A percentile compares a stretch with the other conserved stretches of the same genome.
Evolutionary conservation across 1,140 invertebrate species (phyloP).

Genomic region (Drosophila kanapiae): DNA sequence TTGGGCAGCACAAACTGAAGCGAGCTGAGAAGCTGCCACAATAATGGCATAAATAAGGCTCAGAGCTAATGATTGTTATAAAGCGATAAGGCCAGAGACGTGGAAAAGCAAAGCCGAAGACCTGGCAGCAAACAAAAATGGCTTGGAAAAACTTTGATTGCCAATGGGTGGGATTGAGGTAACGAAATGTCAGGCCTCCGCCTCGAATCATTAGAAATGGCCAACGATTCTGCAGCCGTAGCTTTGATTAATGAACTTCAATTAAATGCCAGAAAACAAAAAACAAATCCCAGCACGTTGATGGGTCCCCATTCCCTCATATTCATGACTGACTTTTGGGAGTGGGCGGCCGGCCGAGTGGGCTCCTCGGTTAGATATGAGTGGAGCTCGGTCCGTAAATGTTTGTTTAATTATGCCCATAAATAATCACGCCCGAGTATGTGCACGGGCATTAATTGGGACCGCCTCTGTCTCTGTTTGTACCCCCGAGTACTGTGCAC

Average conservation of each 20-base stretch:
- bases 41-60: constrained; percentile 79
- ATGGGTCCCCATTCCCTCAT: constrained; percentile 31
- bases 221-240: constrained; percentile 47
- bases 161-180: constrained; percentile 21
- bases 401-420: constrained; percentile 80
- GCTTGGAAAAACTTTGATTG: constrained; percentile 72
- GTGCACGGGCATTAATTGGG: constrained; percentile 68
- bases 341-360: constrained; percentile 46
- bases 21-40: constrained; percentile 57
- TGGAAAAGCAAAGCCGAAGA: constrained; percentile 29
- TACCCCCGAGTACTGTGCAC: background rate
- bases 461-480: constrained; percentile 47
- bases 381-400: constrained; percentile 55
- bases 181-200: constrained; percentile 69
- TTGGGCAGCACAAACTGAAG: constrained; percentile 31
- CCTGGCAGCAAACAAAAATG: constrained; percentile 30
- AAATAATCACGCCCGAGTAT: constrained; percentile 73
- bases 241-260: constrained; percentile 74
- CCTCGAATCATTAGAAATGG: constrained; percentile 56
- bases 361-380: constrained; percentile 33
- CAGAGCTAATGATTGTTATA: constrained; percentile 64
- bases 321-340: constrained; percentile 32
- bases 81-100: constrained; percentile 65
- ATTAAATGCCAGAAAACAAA: constrained; percentile 65
- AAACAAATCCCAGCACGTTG: constrained; percentile 19